These are phyloP conservation scores for Dendrolimus punctatus DNA, from an alignment of 1,140 invertebrate genomes.

Conservation along the genomic window DNA sequence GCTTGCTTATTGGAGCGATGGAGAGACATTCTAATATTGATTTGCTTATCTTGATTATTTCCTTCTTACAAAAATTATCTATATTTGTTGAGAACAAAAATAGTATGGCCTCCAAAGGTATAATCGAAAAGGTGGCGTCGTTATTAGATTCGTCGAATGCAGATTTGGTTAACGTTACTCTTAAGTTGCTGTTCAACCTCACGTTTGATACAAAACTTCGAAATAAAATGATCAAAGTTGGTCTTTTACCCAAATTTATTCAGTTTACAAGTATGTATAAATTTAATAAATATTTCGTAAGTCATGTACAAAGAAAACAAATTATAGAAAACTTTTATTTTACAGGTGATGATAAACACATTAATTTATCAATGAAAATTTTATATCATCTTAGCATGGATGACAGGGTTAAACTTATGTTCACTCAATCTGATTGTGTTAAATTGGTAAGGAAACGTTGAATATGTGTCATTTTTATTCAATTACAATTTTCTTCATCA, in stretches of 20 bases:
- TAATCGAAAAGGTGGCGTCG: constrained; percentile 83
- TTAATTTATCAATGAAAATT: constrained; percentile 88
- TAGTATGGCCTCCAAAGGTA: constrained; percentile 85
- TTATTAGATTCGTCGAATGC: constrained; percentile 81
- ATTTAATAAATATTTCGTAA: not conserved
- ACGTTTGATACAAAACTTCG: constrained; percentile 95
- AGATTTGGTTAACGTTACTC: constrained; percentile 89
- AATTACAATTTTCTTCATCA: no score
- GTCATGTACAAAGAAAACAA: not conserved
- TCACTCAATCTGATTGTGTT: constrained; percentile 96
- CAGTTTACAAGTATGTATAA: constrained; percentile 84
- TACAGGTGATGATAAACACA: constrained; percentile 88
- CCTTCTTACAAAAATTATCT: constrained; percentile 96
- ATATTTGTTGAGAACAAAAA: constrained; percentile 96
- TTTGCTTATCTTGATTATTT: constrained; percentile 91
- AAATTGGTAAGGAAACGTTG: constrained; percentile 78
- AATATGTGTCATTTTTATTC: constrained; percentile 1
- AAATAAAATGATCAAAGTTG: constrained; percentile 91
- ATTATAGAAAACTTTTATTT: constrained; percentile 21
- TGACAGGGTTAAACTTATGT: constrained; percentile 94
- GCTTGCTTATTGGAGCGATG: constrained; percentile 89
- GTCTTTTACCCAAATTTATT: constrained; percentile 91
- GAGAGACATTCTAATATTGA: constrained; percentile 89
- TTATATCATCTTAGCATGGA: constrained; percentile 97
- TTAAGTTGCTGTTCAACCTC: constrained; percentile 95